A percentile compares a stretch with the other conserved stretches of the same genome.
These are phyloP conservation scores for Sarcophaga subvicina DNA, from an alignment of 2,888 invertebrate species.

Conservation along the genomic window DNA sequence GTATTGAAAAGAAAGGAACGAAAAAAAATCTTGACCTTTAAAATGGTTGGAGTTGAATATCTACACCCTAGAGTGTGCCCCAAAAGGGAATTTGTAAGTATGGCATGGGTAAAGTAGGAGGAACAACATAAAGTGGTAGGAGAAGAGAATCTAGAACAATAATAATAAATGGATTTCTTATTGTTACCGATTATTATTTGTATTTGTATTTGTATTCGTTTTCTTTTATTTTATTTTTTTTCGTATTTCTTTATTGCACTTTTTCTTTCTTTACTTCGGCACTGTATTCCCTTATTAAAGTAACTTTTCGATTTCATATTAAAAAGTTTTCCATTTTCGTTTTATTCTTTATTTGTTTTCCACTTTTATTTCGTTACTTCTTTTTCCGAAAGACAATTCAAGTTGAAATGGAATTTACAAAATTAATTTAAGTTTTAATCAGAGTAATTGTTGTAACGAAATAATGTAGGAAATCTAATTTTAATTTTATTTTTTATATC, in stretches of 20 bases:
- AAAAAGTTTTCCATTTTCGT: slow-evolving; percentile 4
- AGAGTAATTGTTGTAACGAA: not conserved
- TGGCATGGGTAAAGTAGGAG: not conserved
- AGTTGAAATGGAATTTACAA: not conserved
- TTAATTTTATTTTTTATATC: too few relatives aligned
- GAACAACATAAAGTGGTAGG: not conserved
- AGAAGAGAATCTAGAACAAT: not conserved
- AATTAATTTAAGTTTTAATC: not conserved
- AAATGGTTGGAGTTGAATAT: not conserved
- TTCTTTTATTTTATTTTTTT: not conserved
- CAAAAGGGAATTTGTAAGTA: not conserved
- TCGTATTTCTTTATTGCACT: not conserved
- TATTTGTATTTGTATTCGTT: not conserved
- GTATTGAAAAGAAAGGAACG: not conserved
- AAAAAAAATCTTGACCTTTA: slow-evolving; percentile 18
- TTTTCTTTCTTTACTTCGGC: not conserved
- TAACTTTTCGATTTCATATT: slow-evolving; percentile 4
- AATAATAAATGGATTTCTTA: slow-evolving; percentile 25
- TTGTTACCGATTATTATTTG: slow-evolving; percentile 21
- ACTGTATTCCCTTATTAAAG: not conserved
- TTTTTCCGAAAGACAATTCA: not conserved
- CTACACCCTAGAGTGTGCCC: too few relatives aligned
- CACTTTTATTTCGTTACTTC: not conserved
- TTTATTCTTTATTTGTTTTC: not conserved
- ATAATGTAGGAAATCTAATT: not conserved